Evolutionary conservation across 2,113 vertebrate genomes (phyloP).

Genomic region (Rattus rattus): DNA sequence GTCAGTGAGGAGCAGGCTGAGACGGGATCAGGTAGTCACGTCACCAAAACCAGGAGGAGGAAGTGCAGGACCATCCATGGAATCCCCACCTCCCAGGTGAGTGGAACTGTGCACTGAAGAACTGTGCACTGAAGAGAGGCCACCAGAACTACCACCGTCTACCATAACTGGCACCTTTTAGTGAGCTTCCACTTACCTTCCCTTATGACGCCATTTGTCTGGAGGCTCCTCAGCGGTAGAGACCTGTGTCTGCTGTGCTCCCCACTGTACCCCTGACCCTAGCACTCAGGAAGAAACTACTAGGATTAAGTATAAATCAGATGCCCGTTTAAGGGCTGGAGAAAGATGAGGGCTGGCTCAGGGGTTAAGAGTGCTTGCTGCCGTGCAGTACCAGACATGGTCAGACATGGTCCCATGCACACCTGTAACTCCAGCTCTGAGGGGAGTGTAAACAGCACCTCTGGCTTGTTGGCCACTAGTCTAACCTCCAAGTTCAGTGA

Average conservation of each 20-base stretch:
- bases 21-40: neutral
- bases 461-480: neutral
- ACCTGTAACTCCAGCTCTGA: neutral
- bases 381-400: neutral
- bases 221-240: neutral
- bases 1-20: constrained; percentile 36
- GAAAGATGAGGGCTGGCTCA: neutral
- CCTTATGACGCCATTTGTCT: neutral
- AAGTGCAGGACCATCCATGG: constrained; percentile 77
- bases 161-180: neutral
- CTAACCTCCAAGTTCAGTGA: neutral
- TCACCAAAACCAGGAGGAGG: constrained; percentile 86
- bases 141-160: neutral
- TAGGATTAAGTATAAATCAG: neutral
- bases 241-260: neutral
- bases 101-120: constrained; percentile 31
- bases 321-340: neutral
- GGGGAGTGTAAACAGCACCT: neutral
- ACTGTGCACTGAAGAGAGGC: constrained; percentile 10
- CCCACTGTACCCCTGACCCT: accelerated
- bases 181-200: neutral
- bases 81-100: constrained; percentile 59
- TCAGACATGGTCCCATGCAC: neutral
- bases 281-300: neutral
- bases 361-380: neutral